Conservation (phyloP, 1,140 invertebrate species). For the Drosophila sproati region DNA sequence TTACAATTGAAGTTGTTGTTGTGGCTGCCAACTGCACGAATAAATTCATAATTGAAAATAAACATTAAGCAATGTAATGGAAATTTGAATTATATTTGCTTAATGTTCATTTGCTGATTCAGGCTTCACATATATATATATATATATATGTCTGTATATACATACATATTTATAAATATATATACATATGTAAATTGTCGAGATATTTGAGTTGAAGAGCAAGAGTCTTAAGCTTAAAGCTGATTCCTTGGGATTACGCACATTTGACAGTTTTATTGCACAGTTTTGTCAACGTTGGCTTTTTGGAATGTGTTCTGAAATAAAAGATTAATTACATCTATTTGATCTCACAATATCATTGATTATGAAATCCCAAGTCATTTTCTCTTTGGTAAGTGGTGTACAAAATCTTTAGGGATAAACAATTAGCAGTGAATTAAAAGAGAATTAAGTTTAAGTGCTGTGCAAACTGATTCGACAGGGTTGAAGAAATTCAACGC, state of each 20-base stretch:
- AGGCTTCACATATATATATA: neutral
- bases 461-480: slow-evolving; percentile 38
- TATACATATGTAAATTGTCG: neutral
- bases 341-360: slow-evolving; percentile 12
- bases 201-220: slow-evolving; percentile 1
- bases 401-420: slow-evolving; percentile 26
- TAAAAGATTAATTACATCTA: slow-evolving; percentile 19
- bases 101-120: neutral
- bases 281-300: slow-evolving; percentile 32
- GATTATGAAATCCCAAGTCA: slow-evolving; percentile 33
- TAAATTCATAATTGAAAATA: slow-evolving; percentile 77
- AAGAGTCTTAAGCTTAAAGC: neutral
- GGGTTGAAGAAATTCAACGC: neutral
- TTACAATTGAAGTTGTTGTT: slow-evolving; percentile 8
- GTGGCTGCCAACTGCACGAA: slow-evolving; percentile 35
- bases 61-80: slow-evolving; percentile 60
- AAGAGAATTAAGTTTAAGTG: slow-evolving; percentile 59
- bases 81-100: slow-evolving; percentile 53
- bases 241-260: neutral
- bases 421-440: slow-evolving; percentile 71
- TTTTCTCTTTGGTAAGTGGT: slow-evolving; percentile 39
- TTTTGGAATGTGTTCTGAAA: slow-evolving; percentile 38
- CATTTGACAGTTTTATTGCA: slow-evolving; percentile 32
- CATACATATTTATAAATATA: neutral
- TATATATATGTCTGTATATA: neutral